Base-by-base conservation (phyloP, 2,888 invertebrate genomes). In the Cinara cedri region DNA sequence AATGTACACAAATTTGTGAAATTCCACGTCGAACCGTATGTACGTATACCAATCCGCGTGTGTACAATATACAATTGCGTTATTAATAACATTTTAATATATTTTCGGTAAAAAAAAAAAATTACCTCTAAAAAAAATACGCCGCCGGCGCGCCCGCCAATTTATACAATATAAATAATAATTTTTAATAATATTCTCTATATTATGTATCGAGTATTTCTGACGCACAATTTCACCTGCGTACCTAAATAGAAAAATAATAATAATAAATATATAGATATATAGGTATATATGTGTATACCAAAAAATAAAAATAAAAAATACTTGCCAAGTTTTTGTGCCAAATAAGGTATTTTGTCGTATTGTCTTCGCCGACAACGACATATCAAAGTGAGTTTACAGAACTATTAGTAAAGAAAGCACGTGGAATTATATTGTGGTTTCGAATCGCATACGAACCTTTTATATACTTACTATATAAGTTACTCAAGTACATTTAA, bases 271-370 rank as follows among this genome's bases (percentile, higher is more conserved):
- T n/a, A n/a, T n/a, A n/a, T n/a, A n/a, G n/a, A n/a, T n/a, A n/a
- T n/a, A n/a, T n/a, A n/a, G n/a, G n/a, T n/a, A n/a, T n/a, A n/a
- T n/a, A n/a, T n/a, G n/a, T n/a, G n/a, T n/a, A n/a, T n/a, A n/a
- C n/a, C n/a, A n/a, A n/a, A n/a, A n/a, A n/a, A n/a, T n/a, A n/a
- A n/a, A n/a, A n/a, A n/a, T n/a, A 68, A 49, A 34, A 51, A 46
- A 68, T 19, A 57, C 76, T 66, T 49, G 66, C 76, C 76, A 68
- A 76, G 65, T 57, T 57, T 49, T 68, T 42, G 76, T 68, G 76
- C 76, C 76, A 76, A 76, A 76, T 76, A 76, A 55, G 76, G 76
- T 34, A 57, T 57, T 76, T 76, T 46, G 14, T 57, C 46, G 8
- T 34, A 57, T 68, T 66, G 75, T 75, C 65, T 68, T 76, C 51